phyloP scores from a whole-genome alignment of 2,113 vertebrate genomes.

The Felis chaus region DNA sequence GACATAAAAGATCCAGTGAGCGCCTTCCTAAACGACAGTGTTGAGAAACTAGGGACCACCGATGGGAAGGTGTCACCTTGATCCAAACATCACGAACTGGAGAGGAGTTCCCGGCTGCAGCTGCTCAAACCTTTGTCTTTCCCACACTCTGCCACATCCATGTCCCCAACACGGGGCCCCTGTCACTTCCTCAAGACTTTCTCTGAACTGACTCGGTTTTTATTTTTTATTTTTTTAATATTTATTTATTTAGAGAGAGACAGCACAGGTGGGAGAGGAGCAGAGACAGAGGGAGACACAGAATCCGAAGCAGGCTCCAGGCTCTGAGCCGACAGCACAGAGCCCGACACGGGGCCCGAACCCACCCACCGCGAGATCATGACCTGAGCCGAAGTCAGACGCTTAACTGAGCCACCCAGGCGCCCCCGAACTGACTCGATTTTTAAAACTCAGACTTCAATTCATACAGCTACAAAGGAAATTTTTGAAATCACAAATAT shows the following conservation, averaged over 20 bases:
- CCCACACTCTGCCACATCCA: neutral
- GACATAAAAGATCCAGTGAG: neutral
- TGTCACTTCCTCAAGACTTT: neutral
- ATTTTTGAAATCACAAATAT: neutral
- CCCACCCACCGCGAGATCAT: no score
- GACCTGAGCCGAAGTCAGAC: no score
- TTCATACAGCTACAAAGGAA: neutral
- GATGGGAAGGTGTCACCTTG: neutral
- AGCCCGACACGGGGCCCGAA: no score
- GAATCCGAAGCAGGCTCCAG: no score
- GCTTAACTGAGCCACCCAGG: no score
- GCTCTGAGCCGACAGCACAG: no score
- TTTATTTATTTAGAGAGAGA: no score
- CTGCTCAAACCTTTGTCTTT: neutral
- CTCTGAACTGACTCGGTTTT: neutral
- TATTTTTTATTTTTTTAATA: no score
- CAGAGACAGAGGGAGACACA: no score
- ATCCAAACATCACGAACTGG: neutral
- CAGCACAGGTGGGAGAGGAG: no score
- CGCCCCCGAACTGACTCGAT: neutral
- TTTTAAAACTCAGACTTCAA: neutral
- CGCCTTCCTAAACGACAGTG: neutral
- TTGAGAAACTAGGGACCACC: neutral
- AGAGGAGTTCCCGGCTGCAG: neutral
- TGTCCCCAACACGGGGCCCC: rapidly evolving